Evolutionary conservation across 1,140 invertebrate species (phyloP), one percentile per base, ranked within the genome.

Genomic region (Drosophila sechellia): DNA sequence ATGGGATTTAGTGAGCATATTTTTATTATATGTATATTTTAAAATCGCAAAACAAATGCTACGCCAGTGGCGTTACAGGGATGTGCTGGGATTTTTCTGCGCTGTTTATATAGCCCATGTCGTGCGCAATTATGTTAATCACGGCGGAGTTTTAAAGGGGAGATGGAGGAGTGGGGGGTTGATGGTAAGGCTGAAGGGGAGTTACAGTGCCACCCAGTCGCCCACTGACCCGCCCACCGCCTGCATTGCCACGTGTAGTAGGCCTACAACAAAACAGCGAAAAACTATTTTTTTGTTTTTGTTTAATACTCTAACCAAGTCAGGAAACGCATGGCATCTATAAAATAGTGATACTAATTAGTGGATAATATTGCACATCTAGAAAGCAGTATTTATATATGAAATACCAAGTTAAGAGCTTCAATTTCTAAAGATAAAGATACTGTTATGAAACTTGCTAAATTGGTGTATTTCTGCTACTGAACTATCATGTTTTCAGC

Each of bases 121-220:
- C 78, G 78, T 80, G 78, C 78, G 77, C 78, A 80, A 80, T 80
- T 81, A 80, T 81, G 78, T 80, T 80, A 80, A 80, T 80, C 77
- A 76, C 71, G 49, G 42, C 72, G 60, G 54, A 77, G 72, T 56
- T 77, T 35, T 54, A 50, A 43, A 27, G 34, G 53, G 20, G 25
- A 34, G n/a, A 10, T 39, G 46, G 45, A n/a, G 43, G 3, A 1
- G 40, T 6, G 6, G n/a, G 5, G 3, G 13, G 31, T 8, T 5
- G 27, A 6, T 8, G 27, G 27, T 31, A 37, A 4, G 35, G 35
- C 11, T 45, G 39, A 17, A 46, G 61, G 63, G 65, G 6, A 31
- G 39, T 43, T 42, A 15, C 8, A 22, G 40, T 42, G 12, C 37
- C 31, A 31, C 11, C 3, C 17, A 15, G 11, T 17, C 35, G 4